These are phyloP conservation scores for Dicrurus megarhynchus DNA, from an alignment of 2,113 vertebrate species.

Conservation along the genomic window DNA sequence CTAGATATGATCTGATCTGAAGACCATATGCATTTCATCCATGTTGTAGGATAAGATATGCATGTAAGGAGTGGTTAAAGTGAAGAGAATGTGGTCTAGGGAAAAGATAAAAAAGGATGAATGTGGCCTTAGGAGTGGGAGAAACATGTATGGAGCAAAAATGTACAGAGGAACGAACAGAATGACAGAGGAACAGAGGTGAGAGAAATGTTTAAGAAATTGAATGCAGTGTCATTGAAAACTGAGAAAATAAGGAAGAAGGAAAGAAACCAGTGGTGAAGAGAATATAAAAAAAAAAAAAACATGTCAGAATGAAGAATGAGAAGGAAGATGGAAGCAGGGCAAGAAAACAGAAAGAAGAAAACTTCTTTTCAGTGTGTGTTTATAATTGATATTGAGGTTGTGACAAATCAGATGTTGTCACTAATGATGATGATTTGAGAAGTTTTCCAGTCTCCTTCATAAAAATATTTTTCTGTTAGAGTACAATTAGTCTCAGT, in stretches of 20 bases:
- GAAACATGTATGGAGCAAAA: not conserved
- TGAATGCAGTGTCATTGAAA: not conserved
- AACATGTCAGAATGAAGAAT: not conserved
- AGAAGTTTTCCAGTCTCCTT: not conserved
- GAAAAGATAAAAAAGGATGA: not conserved
- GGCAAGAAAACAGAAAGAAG: not conserved
- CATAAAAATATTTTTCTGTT: not conserved
- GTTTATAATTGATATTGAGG: not conserved
- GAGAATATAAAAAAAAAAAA: not conserved
- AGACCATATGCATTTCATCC: not conserved
- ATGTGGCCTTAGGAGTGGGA: not conserved
- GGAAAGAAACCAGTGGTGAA: not conserved
- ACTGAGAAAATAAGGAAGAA: not conserved
- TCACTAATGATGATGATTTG: not conserved
- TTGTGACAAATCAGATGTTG: not conserved
- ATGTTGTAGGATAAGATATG: not conserved
- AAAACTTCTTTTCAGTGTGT: not conserved
- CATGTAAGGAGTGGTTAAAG: not conserved
- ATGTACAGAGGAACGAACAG: not conserved
- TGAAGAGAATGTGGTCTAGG: not conserved
- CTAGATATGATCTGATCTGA: not conserved
- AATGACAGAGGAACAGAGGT: not conserved
- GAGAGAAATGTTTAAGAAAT: not conserved
- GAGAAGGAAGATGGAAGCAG: not conserved
- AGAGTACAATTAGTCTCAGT: not conserved